Base-by-base conservation (phyloP, 2,113 vertebrate species). In the Ophiodon elongatus region DNA sequence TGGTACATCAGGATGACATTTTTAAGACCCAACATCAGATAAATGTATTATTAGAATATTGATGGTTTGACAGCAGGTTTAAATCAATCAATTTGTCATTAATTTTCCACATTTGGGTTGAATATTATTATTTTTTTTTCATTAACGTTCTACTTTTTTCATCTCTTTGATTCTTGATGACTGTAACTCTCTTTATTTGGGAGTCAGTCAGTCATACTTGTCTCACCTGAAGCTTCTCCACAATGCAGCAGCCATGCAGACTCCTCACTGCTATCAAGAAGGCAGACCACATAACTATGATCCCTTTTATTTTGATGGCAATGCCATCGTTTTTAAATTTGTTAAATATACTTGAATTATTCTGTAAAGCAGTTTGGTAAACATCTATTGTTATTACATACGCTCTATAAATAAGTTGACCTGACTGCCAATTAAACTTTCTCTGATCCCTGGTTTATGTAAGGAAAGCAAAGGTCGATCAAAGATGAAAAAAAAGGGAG, bases 361-460 rank as follows among this genome's bases (percentile, higher is more conserved):
- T 29, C 14, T 68, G 65, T 21, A 11, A 21, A 47, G 41, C 27
- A 0, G 6, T 41, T 66, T 27, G n/a, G 39, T 59, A 6, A 35
- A 52, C 47, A 57, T 23, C 37, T 72, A n/a, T 37, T 35, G 29
- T 39, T 71, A 23, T 68, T 15, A 54, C 29, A 64, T n/a, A 13
- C 14, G 57, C 37, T 33, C 68, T 27, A 35, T 29, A 65, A 52
- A 82, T 21, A 79, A 33, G 33, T 59, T 64, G 43, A 25, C 17
- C 4, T n/a, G 59, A 69, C 35, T 11, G 47, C 25, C 64, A 41
- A 59, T 62, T 79, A 31, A 79, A 82, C 62, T 17, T 66, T 63
- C n/a, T n/a, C 25, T 75, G 54, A 72, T 21, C 56, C 27, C 54
- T 62, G 9, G 9, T 71, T 69, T 74, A 52, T 68, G n/a, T 76